These are phyloP conservation scores for Eristalis arbustorum DNA, from an alignment of 2,888 invertebrate species.

Conservation along the genomic window DNA sequence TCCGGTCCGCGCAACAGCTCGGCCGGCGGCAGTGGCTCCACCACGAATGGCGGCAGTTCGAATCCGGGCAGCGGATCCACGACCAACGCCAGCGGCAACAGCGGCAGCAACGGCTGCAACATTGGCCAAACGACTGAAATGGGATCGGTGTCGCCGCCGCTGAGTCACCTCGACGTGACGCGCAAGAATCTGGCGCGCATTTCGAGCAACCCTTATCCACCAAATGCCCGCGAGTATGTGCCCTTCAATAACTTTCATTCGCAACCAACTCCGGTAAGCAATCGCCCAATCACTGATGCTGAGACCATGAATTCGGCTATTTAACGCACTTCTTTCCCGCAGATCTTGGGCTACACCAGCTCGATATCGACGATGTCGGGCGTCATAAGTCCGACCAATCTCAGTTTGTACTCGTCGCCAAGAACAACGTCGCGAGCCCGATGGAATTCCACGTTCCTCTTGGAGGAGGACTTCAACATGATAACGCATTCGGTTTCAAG, in stretches of 20 bases:
- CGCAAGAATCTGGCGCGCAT: slow-evolving; percentile 77
- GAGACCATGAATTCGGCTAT: neutral
- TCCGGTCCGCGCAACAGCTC: slow-evolving; percentile 29
- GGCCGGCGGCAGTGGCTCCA: slow-evolving; percentile 36
- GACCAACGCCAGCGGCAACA: slow-evolving; percentile 41
- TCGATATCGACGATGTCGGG: slow-evolving; percentile 90
- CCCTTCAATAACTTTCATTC: slow-evolving; percentile 92
- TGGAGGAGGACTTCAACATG: slow-evolving; percentile 97
- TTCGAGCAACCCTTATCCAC: slow-evolving; percentile 81
- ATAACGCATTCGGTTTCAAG: slow-evolving; percentile 87
- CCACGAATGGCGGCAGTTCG: slow-evolving; percentile 44
- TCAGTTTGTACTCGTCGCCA: slow-evolving; percentile 90
- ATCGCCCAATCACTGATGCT: too few relatives aligned
- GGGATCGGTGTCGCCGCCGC: slow-evolving; percentile 73
- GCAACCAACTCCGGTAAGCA: slow-evolving; percentile 85
- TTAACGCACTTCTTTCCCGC: neutral
- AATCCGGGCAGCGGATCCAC: slow-evolving; percentile 52
- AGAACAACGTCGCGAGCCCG: slow-evolving; percentile 86
- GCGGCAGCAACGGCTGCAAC: slow-evolving; percentile 64
- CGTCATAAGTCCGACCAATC: slow-evolving; percentile 92
- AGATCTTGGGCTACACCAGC: slow-evolving; percentile 96
- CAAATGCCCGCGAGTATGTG: slow-evolving; percentile 86
- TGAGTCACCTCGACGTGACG: slow-evolving; percentile 74
- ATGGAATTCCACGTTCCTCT: slow-evolving; percentile 94
- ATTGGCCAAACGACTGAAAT: slow-evolving; percentile 63